Evolutionary conservation across 2,797 vertebrate genomes (phyloP), one percentile per base, ranked within the genome.

Genomic region (Ctenochaetus hawaiiensis): DNA sequence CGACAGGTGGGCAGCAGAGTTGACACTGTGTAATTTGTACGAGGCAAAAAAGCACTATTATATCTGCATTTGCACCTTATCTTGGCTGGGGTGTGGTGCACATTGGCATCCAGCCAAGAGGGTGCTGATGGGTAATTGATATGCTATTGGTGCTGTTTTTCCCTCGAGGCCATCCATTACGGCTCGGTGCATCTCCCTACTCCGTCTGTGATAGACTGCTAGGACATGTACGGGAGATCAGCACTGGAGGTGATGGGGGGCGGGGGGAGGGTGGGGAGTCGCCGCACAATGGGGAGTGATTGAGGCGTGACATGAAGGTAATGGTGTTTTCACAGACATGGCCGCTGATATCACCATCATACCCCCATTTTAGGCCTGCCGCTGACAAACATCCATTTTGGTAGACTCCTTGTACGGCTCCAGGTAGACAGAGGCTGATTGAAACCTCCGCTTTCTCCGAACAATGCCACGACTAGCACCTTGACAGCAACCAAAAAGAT

Each of bases 241-340:
- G 89, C 73, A 3, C 82, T 82, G 80, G 87, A 88, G 85, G 88
- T 85, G 82, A 82, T 77, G 78, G 72, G 54, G 51, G 51, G 70
- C 63, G 69, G 64, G 71, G 62, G 18, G 62, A 56, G 78, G 51
- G 51, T 67, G 67, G 69, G 79, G 47, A 86, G 81, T 79, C 89
- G 70, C 78, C 52, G 53, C 87, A 93, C 92, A 93, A 92, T 91
- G 89, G 91, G 91, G 91, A 93, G 90, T 92, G 93, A 94, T 93
- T 92, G 94, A 95, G 92, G 94, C 92, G 85, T 94, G 94, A 95
- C 93, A 87, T 72, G 84, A 79, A 91, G 93, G 89, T 94, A 94
- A 95, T 94, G 82, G 91, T 92, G 92, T 93, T 94, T 94, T 94
- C 92, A 93, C 90, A 94, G 92, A 93, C 93, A 90, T 87, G 83